Conservation (phyloP, 2,888 invertebrate genomes). For the Yponomeuta cagnagella region DNA sequence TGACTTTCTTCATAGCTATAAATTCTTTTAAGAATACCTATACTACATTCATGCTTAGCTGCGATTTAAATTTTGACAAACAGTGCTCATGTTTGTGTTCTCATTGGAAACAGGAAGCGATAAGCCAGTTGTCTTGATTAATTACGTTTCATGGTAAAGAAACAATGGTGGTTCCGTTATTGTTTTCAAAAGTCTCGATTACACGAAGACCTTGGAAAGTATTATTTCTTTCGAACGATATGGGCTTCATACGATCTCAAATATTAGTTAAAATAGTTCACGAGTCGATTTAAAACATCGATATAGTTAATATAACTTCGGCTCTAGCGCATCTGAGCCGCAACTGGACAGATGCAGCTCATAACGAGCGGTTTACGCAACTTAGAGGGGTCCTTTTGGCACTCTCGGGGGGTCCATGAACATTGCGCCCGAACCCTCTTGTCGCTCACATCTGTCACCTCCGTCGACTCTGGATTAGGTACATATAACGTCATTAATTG, state of each 20-base stretch:
- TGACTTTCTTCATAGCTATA: background rate
- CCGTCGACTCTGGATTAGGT: constrained; percentile 57
- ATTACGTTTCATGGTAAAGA: constrained; percentile 53
- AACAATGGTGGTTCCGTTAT: constrained; percentile 73
- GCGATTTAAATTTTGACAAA: constrained; percentile 17
- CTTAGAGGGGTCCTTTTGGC: constrained; percentile 34
- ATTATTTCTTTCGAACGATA: too few species aligned
- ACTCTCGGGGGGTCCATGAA: constrained; percentile 46
- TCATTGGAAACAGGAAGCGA: constrained; percentile 71
- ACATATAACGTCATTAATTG: constrained; percentile 67
- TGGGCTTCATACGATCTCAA: too few species aligned
- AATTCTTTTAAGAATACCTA: too few species aligned
- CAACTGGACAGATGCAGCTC: constrained; percentile 71
- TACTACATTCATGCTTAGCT: too few species aligned
- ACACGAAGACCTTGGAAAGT: constrained; percentile 54
- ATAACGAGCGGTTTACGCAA: constrained; percentile 65
- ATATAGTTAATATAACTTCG: constrained; percentile 29
- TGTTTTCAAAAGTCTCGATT: constrained; percentile 65
- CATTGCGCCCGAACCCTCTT: constrained; percentile 58
- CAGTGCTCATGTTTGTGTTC: constrained; percentile 54
- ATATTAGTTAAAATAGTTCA: too few species aligned
- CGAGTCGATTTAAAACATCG: too few species aligned
- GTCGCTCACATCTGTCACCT: constrained; percentile 69
- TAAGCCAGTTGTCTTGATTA: constrained; percentile 61
- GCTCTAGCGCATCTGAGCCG: constrained; percentile 29